Conservation (phyloP, 2,113 vertebrate species). For the Crotalus tigris region DNA sequence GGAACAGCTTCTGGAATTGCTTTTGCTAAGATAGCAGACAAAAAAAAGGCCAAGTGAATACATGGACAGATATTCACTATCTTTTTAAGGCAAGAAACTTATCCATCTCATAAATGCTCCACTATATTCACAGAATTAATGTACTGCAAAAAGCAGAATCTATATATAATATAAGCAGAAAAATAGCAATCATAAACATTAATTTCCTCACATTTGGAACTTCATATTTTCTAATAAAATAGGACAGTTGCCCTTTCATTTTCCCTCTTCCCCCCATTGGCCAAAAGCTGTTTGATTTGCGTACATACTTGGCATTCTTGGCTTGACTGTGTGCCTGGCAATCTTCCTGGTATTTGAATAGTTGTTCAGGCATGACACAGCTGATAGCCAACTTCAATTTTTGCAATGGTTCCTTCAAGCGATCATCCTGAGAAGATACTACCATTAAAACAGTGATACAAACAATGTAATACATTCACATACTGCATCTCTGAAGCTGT, state of each 20-base stretch:
- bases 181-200: neutral
- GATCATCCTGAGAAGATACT: constrained; percentile 81
- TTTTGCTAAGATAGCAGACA: neutral
- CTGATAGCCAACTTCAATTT: constrained; percentile 95
- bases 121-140: neutral
- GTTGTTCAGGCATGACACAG: constrained; percentile 93
- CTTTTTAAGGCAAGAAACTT: neutral
- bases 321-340: constrained; percentile 86
- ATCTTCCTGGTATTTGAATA: constrained; percentile 94
- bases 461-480: neutral
- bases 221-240: neutral
- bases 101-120: neutral
- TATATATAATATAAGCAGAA: neutral
- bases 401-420: constrained; percentile 86
- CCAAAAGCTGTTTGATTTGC: neutral
- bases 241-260: neutral
- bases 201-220: neutral
- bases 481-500: neutral
- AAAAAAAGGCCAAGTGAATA: neutral
- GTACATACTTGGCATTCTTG: constrained; percentile 88
- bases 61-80: neutral
- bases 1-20: neutral
- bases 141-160: neutral
- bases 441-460: constrained; percentile 18
- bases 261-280: neutral